Conservation (phyloP, 2,797 vertebrate genomes). For the Cephalopachus bancanus region DNA sequence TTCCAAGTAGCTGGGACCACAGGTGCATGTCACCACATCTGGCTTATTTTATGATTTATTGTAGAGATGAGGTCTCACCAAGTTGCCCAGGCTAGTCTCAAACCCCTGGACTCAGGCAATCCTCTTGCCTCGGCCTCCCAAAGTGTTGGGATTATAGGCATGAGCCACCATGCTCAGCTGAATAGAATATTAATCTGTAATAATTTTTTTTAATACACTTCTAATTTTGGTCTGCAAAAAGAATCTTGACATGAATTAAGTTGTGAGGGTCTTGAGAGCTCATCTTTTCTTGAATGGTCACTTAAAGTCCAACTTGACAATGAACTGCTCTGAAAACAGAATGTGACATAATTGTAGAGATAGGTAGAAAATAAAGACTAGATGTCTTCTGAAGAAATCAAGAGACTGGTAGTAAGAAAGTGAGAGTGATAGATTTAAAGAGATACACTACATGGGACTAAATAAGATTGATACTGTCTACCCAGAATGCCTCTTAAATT, state of each 20-base stretch:
- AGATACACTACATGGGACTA: constrained; percentile 28
- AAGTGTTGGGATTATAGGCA: too few species aligned
- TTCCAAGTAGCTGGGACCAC: too few species aligned
- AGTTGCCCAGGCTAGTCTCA: too few species aligned
- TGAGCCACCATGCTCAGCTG: too few species aligned
- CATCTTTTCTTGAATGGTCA: constrained; percentile 37
- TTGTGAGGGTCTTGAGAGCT: constrained; percentile 53
- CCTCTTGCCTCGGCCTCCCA: too few species aligned
- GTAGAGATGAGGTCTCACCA: too few species aligned
- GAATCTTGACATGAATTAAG: constrained; percentile 52
- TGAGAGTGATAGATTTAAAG: constrained; percentile 18
- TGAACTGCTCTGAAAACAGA: constrained; percentile 52
- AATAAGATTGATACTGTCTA: constrained; percentile 37
- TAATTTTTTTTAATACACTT: constrained; percentile 58
- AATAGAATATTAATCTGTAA: constrained; percentile 60
- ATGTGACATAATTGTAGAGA: constrained; percentile 1
- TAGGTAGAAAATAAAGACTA: constrained; percentile 13
- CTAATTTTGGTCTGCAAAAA: constrained; percentile 50
- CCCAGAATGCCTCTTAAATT: constrained; percentile 7
- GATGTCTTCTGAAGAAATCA: constrained; percentile 38
- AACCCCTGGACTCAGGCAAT: too few species aligned
- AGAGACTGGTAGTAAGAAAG: constrained; percentile 30
- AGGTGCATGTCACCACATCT: too few species aligned
- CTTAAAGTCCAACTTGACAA: constrained; percentile 66
- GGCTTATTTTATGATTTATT: too few species aligned